phyloP scores from a whole-genome alignment of 2,797 vertebrate genomes.

The Diglossa cyanea region DNA sequence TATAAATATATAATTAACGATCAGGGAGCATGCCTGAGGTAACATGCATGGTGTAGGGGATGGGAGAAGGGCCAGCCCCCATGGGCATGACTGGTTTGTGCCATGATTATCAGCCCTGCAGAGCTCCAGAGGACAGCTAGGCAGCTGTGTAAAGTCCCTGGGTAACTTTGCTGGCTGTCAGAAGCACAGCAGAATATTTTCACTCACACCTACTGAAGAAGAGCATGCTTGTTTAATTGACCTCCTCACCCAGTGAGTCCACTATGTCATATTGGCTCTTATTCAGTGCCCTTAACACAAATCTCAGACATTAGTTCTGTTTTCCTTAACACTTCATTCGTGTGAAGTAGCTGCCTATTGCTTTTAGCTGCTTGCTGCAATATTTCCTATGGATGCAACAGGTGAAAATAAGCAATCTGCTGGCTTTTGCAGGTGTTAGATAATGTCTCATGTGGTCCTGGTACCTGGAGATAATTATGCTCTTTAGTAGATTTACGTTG shows the following conservation, averaged over 20 bases:
- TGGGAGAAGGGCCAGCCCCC: not conserved
- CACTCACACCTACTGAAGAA: not conserved
- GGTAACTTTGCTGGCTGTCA: not conserved
- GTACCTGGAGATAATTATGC: conserved; percentile 25
- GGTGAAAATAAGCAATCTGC: not conserved
- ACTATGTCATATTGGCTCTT: not conserved
- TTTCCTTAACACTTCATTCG: not conserved
- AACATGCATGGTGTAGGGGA: not conserved
- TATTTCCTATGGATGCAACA: not conserved
- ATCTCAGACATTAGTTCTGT: accelerated
- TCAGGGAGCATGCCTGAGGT: not conserved
- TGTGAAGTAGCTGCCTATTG: not conserved
- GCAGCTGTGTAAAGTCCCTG: not conserved
- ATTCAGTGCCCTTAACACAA: not conserved
- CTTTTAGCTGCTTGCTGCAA: not conserved
- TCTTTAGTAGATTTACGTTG: conserved; percentile 9
- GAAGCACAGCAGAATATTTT: not conserved
- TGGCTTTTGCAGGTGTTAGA: not conserved
- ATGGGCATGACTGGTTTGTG: not conserved
- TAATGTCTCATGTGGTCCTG: not conserved
- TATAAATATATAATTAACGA: not conserved
- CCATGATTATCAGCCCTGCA: not conserved
- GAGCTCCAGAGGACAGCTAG: not conserved
- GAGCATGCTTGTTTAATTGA: not conserved
- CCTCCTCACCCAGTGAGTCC: not conserved